A percentile compares a stretch with the other conserved stretches of the same genome.
Evolutionary conservation across 1,140 invertebrate genomes (phyloP).

Genomic region (Leucophenga varia): DNA sequence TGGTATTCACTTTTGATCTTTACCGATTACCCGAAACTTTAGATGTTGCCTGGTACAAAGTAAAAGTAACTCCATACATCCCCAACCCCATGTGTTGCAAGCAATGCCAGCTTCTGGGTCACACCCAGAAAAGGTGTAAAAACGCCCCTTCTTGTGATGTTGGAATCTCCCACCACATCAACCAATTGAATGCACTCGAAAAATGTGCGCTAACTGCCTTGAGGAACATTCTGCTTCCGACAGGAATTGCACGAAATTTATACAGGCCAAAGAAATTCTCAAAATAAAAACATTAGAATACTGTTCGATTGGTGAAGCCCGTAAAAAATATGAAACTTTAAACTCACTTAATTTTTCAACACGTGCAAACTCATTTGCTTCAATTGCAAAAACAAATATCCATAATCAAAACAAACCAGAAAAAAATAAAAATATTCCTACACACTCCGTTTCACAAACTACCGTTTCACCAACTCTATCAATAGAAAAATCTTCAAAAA

Average conservation of each 20-base stretch:
- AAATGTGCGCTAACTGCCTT: no score
- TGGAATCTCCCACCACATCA: background rate
- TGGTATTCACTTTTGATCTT: constrained; percentile 4
- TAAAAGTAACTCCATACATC: background rate
- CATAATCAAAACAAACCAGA: background rate
- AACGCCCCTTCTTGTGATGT: background rate
- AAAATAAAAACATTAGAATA: constrained; percentile 7
- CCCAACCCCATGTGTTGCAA: constrained; percentile 4
- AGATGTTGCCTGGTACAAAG: constrained; percentile 1
- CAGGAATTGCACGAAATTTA: constrained; percentile 1
- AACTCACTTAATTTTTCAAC: no score
- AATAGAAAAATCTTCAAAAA: no score
- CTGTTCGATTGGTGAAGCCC: constrained; percentile 1
- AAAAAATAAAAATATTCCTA: background rate
- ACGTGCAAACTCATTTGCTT: no score
- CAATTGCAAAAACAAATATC: background rate
- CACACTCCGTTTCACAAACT: no score
- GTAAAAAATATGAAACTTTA: no score
- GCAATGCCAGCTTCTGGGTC: background rate
- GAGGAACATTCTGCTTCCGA: constrained; percentile 1
- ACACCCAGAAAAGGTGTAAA: background rate
- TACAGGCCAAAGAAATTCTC: constrained; percentile 4
- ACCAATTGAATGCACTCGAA: background rate
- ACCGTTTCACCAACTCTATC: no score
- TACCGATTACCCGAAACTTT: constrained; percentile 3